Evolutionary conservation across 2,797 vertebrate genomes (phyloP).

Genomic region (Carapus acus): DNA sequence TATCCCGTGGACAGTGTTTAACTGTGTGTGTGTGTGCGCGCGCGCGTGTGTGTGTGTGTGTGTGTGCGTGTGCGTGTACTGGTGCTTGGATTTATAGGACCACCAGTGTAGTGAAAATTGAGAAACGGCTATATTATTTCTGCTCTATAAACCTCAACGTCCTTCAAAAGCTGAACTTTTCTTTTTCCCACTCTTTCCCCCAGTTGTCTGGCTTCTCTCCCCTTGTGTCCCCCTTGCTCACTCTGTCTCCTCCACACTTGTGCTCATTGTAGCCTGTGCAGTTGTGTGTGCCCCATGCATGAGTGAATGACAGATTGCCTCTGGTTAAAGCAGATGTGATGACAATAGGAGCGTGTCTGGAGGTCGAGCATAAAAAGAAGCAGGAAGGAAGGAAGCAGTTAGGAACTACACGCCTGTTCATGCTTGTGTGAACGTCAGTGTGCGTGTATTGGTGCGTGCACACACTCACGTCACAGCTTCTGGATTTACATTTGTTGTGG

Average conservation of each 20-base stretch:
- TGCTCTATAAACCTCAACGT: slow-evolving; percentile 28
- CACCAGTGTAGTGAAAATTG: slow-evolving; percentile 46
- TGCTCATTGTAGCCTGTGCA: slow-evolving; percentile 8
- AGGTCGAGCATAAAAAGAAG: slow-evolving; percentile 37
- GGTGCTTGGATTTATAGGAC: slow-evolving; percentile 49
- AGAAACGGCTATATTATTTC: slow-evolving; percentile 10
- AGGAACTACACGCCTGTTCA: slow-evolving; percentile 16
- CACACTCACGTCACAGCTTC: slow-evolving; percentile 13
- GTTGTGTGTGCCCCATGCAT: slow-evolving; percentile 13
- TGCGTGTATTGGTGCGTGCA: slow-evolving; percentile 35
- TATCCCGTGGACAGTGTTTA: slow-evolving; percentile 28
- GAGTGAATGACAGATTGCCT: slow-evolving; percentile 42
- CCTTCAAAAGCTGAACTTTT: slow-evolving; percentile 19
- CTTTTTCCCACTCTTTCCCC: slow-evolving; percentile 7
- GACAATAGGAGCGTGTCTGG: slow-evolving; percentile 60
- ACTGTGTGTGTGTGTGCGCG: slow-evolving; percentile 15
- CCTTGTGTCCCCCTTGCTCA: background rate
- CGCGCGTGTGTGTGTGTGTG: slow-evolving; percentile 20
- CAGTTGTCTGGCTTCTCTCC: background rate
- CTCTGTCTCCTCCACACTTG: background rate
- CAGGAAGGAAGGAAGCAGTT: slow-evolving; percentile 47
- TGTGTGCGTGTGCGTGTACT: slow-evolving; percentile 6
- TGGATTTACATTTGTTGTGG: slow-evolving; percentile 16
- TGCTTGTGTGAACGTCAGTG: slow-evolving; percentile 10
- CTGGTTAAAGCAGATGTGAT: slow-evolving; percentile 55